These are phyloP conservation scores for Sesamia inferens DNA, from an alignment of 2,888 invertebrate genomes.

Conservation along the genomic window DNA sequence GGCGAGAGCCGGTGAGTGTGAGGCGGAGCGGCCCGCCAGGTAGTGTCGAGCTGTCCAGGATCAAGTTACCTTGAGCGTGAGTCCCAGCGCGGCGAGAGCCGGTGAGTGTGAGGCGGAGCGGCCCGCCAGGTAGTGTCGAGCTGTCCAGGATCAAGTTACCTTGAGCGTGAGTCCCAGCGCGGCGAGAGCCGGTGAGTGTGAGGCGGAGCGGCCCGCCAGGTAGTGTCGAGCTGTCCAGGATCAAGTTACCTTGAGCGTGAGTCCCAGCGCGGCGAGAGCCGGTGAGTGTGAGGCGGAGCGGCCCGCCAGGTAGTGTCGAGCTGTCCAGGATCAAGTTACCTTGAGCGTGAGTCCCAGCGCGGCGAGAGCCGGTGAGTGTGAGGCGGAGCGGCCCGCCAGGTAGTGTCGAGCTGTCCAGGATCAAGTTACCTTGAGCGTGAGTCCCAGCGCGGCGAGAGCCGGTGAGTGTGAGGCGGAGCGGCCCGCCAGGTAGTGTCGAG, in stretches of 20 bases:
- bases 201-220: constrained; percentile 32
- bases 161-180: constrained; percentile 89
- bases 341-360: constrained; percentile 89
- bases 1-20: constrained; percentile 87
- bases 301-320: no score
- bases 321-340: not conserved
- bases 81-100: constrained; percentile 88
- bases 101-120: constrained; percentile 79
- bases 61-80: constrained; percentile 76
- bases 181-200: constrained; percentile 87
- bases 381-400: constrained; percentile 32
- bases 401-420: no score
- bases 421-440: constrained; percentile 76
- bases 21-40: constrained; percentile 32
- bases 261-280: constrained; percentile 88
- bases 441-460: constrained; percentile 88
- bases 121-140: no score
- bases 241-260: constrained; percentile 76
- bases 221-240: no score
- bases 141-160: not conserved
- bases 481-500: no score
- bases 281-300: constrained; percentile 79
- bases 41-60: no score
- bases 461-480: constrained; percentile 79
- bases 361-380: constrained; percentile 87